Base-by-base conservation (phyloP, 2,113 vertebrate species). In the Vireo altiloquus region DNA sequence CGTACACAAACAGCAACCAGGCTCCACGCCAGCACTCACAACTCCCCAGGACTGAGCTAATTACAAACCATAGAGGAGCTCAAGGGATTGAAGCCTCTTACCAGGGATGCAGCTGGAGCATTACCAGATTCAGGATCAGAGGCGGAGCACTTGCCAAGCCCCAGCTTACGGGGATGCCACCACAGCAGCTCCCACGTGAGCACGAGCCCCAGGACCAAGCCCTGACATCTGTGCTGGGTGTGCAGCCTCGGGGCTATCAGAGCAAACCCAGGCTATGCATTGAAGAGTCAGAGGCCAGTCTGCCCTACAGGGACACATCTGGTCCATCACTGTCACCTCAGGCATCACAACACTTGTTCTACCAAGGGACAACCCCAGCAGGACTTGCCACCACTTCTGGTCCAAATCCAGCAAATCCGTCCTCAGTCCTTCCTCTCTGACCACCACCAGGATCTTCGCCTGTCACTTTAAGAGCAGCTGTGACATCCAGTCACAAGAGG, bases 51-150 rank as follows among this genome's bases (percentile, higher is more conserved):
- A 40, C 30, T 10, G 18, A 77, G 77, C 86, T 89, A 49, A 83
- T 91, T 40, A 75, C 3, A 13, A 92, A 60, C 21, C 35, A 28
- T 59, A 50, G 47, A 88, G 57, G 30, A 90, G 87, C 90, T 92
- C 89, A 64, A 9, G 56, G 52, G 56, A 46, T 59, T 72, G 68
- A 72, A 97, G 88, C 71, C 53, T 95, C 92, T 94, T 86, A 92
- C 44, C 37, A 90, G 63, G 66, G 46, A 47, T 53, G 33, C 79
- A 90, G 60, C 35, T 60, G 77, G 75, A 93, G 53, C 60, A 8
- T 76, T 33, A 93, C 40, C 44, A 79, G 90, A n/a, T 91, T 59
- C 82, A 2, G 6, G 81, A 40, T 24, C 86, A 70, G 84, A 81
- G 82, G 88, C 83, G 68, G 72, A 68, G 83, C 79, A 4, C 28